Evolutionary conservation across 1,140 invertebrate genomes (phyloP).

Genomic region (Ruditapes philippinarum): DNA sequence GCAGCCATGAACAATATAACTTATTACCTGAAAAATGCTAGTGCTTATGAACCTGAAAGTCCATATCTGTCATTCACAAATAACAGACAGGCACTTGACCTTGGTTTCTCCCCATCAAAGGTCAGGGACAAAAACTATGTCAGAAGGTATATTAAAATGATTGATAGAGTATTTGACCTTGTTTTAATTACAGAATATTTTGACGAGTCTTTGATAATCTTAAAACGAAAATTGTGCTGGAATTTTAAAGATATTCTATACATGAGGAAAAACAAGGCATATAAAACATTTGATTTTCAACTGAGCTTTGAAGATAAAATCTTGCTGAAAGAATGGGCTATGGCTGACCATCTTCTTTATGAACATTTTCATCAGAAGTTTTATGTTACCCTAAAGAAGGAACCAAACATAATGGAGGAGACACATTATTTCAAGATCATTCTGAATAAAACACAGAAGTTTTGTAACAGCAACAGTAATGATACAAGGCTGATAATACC

Average conservation of each 20-base stretch:
- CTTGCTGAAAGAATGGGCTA: slow-evolving; percentile 41
- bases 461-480: slow-evolving; percentile 45
- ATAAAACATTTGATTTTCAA: not conserved
- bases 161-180: slow-evolving; percentile 87
- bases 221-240: slow-evolving; percentile 87
- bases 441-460: slow-evolving; percentile 42
- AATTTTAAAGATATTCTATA: slow-evolving; percentile 86
- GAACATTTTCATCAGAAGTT: slow-evolving; percentile 68
- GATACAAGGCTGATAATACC: slow-evolving; percentile 30
- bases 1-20: slow-evolving; percentile 59
- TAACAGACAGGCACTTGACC: slow-evolving; percentile 71
- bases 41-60: slow-evolving; percentile 51
- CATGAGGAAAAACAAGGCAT: slow-evolving; percentile 54
- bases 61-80: slow-evolving; percentile 66
- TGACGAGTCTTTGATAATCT: slow-evolving; percentile 88
- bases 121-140: slow-evolving; percentile 49
- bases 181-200: slow-evolving; percentile 88
- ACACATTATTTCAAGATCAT: slow-evolving; percentile 62
- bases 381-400: slow-evolving; percentile 35
- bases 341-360: slow-evolving; percentile 72
- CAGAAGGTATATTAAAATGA: slow-evolving; percentile 34
- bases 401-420: slow-evolving; percentile 67
- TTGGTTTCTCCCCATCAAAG: slow-evolving; percentile 51
- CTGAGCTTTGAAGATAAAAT: slow-evolving; percentile 43
- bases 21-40: slow-evolving; percentile 64